Base-by-base conservation (phyloP, 1,140 invertebrate genomes). In the Belonocnema kinseyi region DNA sequence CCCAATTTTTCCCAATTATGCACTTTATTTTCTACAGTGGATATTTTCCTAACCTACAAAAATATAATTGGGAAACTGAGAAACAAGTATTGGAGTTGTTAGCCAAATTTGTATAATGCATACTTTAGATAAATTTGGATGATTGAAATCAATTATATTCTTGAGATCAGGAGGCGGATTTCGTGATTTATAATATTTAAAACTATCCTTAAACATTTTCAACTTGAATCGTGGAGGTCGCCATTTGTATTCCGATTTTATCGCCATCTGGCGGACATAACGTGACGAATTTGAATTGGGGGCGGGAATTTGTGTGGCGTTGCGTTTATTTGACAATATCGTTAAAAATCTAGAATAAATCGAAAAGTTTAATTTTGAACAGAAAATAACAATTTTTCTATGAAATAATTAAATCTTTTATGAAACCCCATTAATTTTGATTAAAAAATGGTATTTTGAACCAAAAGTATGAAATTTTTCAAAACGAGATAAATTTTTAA, bases 141-240 rank as follows among this genome's bases (percentile, higher is more conserved):
- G 78, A 53, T 88, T 75, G 13, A 94, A 85, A 83, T 94, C 91
- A 16, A 94, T 87, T 0, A 94, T 93, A 82, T 92, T 78, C 19
- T 84, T 82, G 6, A 93, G 88, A 85, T 92, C 85, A 2, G 92
- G 93, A n/a, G 80, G 73, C 8, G 90, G 88, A 72, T 89, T 90
- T 82, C 91, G 91, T 10, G 91, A 88, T 85, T 94, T 94, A 73
- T 93, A 94, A 87, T 93, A 93, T 86, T 94, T 94, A 85, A 94
- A 94, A 85, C 82, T 86, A 52, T 92, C 88, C 85, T 90, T 92
- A 82, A 94, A 94, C 92, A 92, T 93, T 54, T 80, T 85, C 71
- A 16, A 70, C 50, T 17, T 54, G 58, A 73, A 26, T 77, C 66
- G 17, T 50, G 72, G 72, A 76, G 66, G 26, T 5, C 19, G 72